A percentile compares a stretch with the other conserved stretches of the same genome.
Conservation (phyloP, 2,888 invertebrate genomes). For the Prosapia bicincta region DNA sequence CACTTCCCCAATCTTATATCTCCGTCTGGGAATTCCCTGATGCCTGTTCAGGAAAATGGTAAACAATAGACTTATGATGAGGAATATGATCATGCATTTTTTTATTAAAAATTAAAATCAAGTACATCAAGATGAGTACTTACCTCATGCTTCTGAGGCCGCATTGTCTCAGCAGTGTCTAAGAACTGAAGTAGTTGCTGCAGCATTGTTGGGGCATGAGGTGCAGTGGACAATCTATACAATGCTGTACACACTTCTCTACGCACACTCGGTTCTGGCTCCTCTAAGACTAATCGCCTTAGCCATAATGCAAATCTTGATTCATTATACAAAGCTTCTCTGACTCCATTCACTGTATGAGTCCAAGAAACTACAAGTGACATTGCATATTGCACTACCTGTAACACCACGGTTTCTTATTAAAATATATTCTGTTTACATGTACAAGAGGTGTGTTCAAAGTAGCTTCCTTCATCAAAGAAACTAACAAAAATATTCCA, state of each 20-base stretch:
- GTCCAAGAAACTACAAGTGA: constrained; percentile 90
- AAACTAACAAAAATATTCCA: too few relatives aligned
- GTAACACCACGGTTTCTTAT: too few relatives aligned
- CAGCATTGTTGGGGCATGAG: constrained; percentile 66
- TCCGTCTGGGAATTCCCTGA: too few relatives aligned
- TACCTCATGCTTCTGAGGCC: constrained; percentile 56
- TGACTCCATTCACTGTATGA: constrained; percentile 78
- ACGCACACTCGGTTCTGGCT: constrained; percentile 87
- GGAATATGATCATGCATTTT: too few relatives aligned
- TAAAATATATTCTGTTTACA: too few relatives aligned
- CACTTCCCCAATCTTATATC: too few relatives aligned
- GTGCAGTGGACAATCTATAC: constrained; percentile 61
- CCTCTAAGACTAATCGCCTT: constrained; percentile 80
- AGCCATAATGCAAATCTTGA: constrained; percentile 68
- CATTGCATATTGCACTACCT: constrained; percentile 89
- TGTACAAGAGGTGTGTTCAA: too few relatives aligned
- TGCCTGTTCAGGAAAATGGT: too few relatives aligned
- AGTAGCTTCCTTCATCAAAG: too few relatives aligned
- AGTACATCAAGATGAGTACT: too few relatives aligned
- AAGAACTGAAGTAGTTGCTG: constrained; percentile 77
- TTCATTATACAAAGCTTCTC: constrained; percentile 70
- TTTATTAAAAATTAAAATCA: too few relatives aligned
- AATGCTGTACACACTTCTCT: constrained; percentile 89
- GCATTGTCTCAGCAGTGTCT: constrained; percentile 81
- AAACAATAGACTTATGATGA: too few relatives aligned